Percentiles rank a stretch among this genome's conserved stretches.
Conservation (phyloP, 2,888 invertebrate genomes). For the Caenorhabditis becei region DNA sequence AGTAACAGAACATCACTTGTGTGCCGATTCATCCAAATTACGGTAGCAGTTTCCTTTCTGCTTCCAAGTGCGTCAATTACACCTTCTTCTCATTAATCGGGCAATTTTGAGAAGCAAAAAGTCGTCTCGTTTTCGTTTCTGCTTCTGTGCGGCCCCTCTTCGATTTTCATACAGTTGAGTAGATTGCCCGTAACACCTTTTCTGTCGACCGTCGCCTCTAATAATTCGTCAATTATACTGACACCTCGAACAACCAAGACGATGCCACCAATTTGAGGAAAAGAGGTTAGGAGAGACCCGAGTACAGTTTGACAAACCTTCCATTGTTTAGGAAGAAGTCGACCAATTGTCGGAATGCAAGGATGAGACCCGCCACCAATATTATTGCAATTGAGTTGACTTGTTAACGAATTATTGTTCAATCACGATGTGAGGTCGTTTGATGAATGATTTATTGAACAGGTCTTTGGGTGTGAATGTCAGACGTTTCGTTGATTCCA, state of each 20-base stretch:
- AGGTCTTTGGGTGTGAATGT: slow-evolving; percentile 41
- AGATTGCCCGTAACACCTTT: slow-evolving; percentile 63
- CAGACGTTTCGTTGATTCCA: slow-evolving; percentile 19
- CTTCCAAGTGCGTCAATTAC: slow-evolving; percentile 55
- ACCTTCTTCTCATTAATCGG: slow-evolving; percentile 40
- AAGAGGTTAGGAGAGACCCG: slow-evolving; percentile 42
- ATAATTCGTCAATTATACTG: slow-evolving; percentile 64
- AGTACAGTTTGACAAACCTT: slow-evolving; percentile 56
- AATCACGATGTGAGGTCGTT: slow-evolving; percentile 54
- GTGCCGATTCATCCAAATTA: slow-evolving; percentile 36
- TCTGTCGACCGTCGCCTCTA: slow-evolving; percentile 43
- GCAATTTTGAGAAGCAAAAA: slow-evolving; percentile 56
- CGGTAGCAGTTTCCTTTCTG: slow-evolving; percentile 38
- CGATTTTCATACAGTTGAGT: slow-evolving; percentile 59
- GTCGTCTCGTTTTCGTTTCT: slow-evolving; percentile 20
- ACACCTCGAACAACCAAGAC: slow-evolving; percentile 51
- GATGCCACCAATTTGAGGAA: slow-evolving; percentile 56
- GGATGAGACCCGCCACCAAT: slow-evolving; percentile 10
- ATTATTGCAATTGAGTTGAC: slow-evolving; percentile 60
- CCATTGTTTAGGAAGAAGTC: slow-evolving; percentile 50
- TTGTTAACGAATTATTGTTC: slow-evolving; percentile 61
- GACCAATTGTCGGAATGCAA: slow-evolving; percentile 34
- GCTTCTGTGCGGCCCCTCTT: slow-evolving; percentile 12
- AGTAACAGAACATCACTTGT: slow-evolving; percentile 46
- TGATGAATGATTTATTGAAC: slow-evolving; percentile 56